phyloP scores from a whole-genome alignment of 2,113 vertebrate genomes.

The Orcinus orca region DNA sequence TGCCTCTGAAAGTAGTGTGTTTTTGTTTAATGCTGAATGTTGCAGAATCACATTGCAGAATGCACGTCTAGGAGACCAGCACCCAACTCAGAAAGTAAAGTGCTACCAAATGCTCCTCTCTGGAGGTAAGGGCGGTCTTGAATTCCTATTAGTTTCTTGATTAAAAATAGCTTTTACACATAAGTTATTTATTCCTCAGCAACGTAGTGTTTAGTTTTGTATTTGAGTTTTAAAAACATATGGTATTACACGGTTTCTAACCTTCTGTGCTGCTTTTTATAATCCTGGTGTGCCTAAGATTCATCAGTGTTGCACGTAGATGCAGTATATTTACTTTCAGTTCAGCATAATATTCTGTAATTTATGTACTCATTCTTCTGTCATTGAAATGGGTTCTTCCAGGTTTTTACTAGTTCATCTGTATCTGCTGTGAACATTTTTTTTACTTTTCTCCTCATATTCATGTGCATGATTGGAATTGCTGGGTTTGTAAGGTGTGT shows the following conservation, averaged over 20 bases:
- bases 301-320: not conserved
- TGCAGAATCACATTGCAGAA: not conserved
- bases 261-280: not conserved
- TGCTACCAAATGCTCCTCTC: not conserved
- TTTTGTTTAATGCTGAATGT: not conserved
- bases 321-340: too few relatives aligned
- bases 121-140: not conserved
- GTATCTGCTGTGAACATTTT: not conserved
- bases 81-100: not conserved
- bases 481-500: not conserved
- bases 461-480: not conserved
- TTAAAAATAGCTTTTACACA: not conserved
- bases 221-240: not conserved
- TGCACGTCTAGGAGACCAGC: not conserved
- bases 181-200: not conserved
- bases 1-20: not conserved
- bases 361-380: not conserved
- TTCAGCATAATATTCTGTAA: not conserved
- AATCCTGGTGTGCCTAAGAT: too few relatives aligned
- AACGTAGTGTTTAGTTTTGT: not conserved
- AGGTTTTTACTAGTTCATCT: not conserved
- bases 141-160: not conserved
- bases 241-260: not conserved
- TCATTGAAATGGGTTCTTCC: not conserved
- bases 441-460: not conserved